Evolutionary conservation across 2,797 vertebrate species (phyloP), one percentile per base, ranked within the genome.

Genomic region (Monodelphis domestica): DNA sequence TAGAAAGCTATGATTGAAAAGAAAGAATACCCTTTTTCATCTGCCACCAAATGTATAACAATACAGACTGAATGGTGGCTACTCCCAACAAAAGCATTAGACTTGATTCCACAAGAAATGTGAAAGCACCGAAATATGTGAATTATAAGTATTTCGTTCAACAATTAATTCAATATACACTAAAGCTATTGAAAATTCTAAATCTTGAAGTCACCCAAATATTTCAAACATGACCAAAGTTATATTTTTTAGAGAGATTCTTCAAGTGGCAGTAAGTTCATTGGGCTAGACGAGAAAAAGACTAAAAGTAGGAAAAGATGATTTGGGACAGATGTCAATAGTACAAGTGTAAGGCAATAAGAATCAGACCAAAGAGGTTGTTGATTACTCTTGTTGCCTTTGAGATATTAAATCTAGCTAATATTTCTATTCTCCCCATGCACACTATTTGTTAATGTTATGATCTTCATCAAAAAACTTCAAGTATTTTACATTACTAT

Each of bases 401-500:
- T 84, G 21, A 30, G 38, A 1, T 84, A 50, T 45, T 17, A 45
- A 78, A 84, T 84, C 38, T 50, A 50, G 15, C 0, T 26, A 12
- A 26, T 56, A 28, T 63, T 70, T 95, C 55, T 70, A 50, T n/a
- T 59, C 45, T 55, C 26, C 38, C 57, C 33, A 0, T 24, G 0
- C 54, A 88, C 89, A 89, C 54, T 54, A 33, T 84, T 70, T 53
- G 45, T 54, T 91, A 54, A 91, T 87, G 45, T 21, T 1, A 91
- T 89, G 21, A 30, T 4, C 87, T 95, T 91, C 87, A 91, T 94
- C 55, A 59, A 45, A 45, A 70, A 87, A 5, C 87, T 2, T 90
- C 59, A 89, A 94, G 87, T 45, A 91, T 56, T 38, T n/a, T 63
- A 29, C 70, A 84, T 84, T 53, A 53, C 92, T 91, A 95, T 94